Evolutionary conservation across 2,888 invertebrate species (phyloP), one percentile per base, ranked within the genome.

Genomic region (Eilema sororculum): DNA sequence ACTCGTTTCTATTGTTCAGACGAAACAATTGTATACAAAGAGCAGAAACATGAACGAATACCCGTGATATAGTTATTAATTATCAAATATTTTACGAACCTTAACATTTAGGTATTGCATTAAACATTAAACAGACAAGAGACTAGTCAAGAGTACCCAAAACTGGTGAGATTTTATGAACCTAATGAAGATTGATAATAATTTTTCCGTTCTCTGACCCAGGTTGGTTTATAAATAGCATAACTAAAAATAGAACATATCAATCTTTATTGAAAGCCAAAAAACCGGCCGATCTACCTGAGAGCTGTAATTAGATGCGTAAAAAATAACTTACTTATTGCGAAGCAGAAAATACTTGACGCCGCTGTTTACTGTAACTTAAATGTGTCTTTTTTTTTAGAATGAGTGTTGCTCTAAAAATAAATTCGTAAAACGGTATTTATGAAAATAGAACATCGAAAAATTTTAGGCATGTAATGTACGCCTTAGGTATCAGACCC

Each of bases 1-100:
- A 67, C 64, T 13, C 67, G 41, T 64, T 67, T 9, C 8, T 52
- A 64, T 24, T 57, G 24, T 57, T 57, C 22, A 24, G 24, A 24
- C 8, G 12, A 57, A 57, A 57, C 24, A 57, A 24, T 46, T 22
- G 57, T 24, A 57, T 57, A 13, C 12, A 13, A 57, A 9, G 24
- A 57, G n/a, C 0, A 20, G 22, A 57, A 12, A 24, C 24, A 41
- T 41, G 4, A 41, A 41, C 6, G 20, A 20, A 46, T 46, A 46
- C 20, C 20, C 0, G 12, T 46, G 30, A 28, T 28, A 3, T 28
- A 28, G 28, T 28, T 33, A 3, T 8, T 1, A 1, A 1, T 8
- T 33, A 1, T 33, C 30, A 33, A 33, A 3, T 8, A 1, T n/a
- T n/a, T n/a, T n/a, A n/a, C n/a, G n/a, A n/a, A n/a, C n/a, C n/a